Evolutionary conservation across 2,113 vertebrate genomes (phyloP), one percentile per base, ranked within the genome.

Genomic region (Monopterus albus): DNA sequence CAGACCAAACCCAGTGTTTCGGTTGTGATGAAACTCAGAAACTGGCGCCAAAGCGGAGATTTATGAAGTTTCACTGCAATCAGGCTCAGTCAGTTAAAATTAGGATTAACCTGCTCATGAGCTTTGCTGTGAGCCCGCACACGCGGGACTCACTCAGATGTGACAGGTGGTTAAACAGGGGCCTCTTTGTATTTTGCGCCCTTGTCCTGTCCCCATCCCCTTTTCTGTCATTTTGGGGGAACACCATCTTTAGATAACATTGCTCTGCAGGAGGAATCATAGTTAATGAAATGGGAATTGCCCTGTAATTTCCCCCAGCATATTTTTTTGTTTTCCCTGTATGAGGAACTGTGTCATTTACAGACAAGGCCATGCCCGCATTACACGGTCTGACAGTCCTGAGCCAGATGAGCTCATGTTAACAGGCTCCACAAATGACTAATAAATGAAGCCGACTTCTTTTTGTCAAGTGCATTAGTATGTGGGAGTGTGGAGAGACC

Each of bases 111-210:
- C n/a, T n/a, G n/a, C n/a, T n/a, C n/a, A n/a, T n/a, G n/a, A n/a
- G n/a, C n/a, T n/a, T n/a, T n/a, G n/a, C 83, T 75, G 59, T 8
- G 42, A 13, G 50, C 46, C 20, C 51, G 12, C 3, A 9, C 52
- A 29, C 13, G 38, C 20, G 23, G 17, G 26, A 38, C 55, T 60
- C 29, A 53, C 46, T 72, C 56, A 62, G 17, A 25, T 25, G 26
- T 67, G 79, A 84, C 74, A 78, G 63, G 53, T 61, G 50, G 26
- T 36, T 49, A 5, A 14, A 73, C 40, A 64, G 63, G 40, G 61
- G 51, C 49, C 65, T 67, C 46, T 42, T 70, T 72, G 78, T 77
- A 52, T 51, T 35, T 39, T 40, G 6, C 36, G 6, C 55, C 56
- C 31, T 39, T 40, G 12, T 2, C 52, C 62, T 13, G 6, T 2